Conservation (phyloP, 2,113 vertebrate genomes). For the Caranx ignobilis region DNA sequence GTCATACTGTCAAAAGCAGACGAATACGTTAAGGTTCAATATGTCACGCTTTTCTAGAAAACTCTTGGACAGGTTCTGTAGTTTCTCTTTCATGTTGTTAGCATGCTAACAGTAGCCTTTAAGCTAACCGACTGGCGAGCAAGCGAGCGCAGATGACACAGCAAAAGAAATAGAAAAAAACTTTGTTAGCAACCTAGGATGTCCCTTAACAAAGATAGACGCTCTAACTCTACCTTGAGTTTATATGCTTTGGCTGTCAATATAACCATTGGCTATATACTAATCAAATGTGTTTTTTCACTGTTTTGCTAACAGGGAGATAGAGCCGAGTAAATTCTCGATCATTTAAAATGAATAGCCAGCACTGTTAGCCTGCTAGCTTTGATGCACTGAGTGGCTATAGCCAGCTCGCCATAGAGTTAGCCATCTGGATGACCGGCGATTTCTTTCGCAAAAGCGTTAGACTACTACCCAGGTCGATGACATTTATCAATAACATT, state of each 20-base stretch:
- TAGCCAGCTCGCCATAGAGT: neutral
- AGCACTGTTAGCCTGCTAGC: conserved; percentile 53
- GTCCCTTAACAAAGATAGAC: neutral
- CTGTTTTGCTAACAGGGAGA: conserved; percentile 20
- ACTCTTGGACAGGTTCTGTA: neutral
- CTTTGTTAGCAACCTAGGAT: conserved; percentile 43
- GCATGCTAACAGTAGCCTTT: conserved; percentile 64
- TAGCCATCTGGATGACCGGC: neutral
- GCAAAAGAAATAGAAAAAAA: conserved; percentile 83
- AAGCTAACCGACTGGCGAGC: conserved; percentile 58
- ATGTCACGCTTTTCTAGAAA: conserved; percentile 34
- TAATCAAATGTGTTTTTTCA: neutral
- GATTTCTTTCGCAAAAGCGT: neutral
- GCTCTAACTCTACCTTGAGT: neutral
- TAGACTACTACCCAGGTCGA: neutral
- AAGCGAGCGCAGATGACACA: conserved; percentile 85
- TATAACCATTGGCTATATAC: accelerated
- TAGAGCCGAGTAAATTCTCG: conserved; percentile 6
- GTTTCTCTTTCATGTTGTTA: conserved; percentile 63
- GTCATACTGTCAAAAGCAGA: neutral
- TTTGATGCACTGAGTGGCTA: neutral
- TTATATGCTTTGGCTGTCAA: neutral
- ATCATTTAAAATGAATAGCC: conserved; percentile 39
- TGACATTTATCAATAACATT: accelerated
- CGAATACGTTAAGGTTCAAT: neutral